These are phyloP conservation scores for Zoanthus solanderi DNA, from an alignment of 92 coral and sea anemone species.

Conservation along the genomic window DNA sequence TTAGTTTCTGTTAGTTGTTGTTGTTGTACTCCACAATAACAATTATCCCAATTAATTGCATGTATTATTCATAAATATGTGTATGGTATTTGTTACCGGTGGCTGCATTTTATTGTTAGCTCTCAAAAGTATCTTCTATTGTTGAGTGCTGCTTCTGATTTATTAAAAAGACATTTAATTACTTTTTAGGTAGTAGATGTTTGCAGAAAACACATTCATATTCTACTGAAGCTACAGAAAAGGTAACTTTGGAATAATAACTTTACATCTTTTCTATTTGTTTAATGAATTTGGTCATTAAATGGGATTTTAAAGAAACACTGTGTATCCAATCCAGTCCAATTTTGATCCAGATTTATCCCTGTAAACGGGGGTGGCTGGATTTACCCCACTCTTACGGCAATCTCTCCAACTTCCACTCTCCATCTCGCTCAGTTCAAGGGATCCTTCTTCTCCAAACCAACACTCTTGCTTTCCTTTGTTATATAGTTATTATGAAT, in stretches of 20 bases:
- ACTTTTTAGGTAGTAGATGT: neutral
- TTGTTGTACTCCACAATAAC: neutral
- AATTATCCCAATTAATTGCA: neutral
- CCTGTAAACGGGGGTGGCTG: no score
- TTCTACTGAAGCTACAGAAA: conserved; percentile 43
- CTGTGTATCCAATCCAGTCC: neutral
- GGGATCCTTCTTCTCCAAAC: no score
- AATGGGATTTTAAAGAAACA: neutral
- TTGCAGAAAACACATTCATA: neutral
- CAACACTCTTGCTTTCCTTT: no score
- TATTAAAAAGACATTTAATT: neutral
- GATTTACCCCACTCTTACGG: no score
- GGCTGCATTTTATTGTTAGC: neutral
- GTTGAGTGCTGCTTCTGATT: neutral
- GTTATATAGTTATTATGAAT: no score
- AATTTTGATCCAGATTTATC: no score
- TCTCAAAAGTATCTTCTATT: neutral
- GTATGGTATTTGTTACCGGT: no score
- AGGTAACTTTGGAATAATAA: neutral
- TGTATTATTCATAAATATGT: no score
- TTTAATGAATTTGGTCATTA: neutral
- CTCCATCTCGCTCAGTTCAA: no score
- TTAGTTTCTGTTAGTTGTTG: neutral
- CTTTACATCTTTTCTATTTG: no score
- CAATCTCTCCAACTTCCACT: no score